Percentiles rank a stretch among this genome's conserved stretches.
phyloP scores from a whole-genome alignment of 2,888 invertebrate species.

The Cabera pusaria region DNA sequence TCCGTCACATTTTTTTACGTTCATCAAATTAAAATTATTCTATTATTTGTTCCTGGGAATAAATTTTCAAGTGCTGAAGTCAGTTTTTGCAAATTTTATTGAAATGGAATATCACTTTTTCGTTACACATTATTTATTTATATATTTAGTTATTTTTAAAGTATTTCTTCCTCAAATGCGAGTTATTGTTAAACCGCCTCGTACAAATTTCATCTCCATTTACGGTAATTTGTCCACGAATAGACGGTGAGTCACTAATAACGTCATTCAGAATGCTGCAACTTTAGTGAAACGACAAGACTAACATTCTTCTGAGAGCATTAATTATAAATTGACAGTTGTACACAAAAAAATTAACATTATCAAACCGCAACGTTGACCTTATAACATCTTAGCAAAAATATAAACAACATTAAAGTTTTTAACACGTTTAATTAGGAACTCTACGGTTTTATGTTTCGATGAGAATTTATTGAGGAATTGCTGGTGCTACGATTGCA shows the following conservation, averaged over 20 bases:
- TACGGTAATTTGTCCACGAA: conserved; percentile 31
- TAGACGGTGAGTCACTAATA: conserved; percentile 32
- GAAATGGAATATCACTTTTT: conserved; percentile 12
- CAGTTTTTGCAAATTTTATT: conserved; percentile 13
- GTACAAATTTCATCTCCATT: conserved; percentile 34
- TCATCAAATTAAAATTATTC: conserved; percentile 31
- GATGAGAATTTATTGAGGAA: conserved; percentile 9
- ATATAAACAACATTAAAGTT: too few species aligned
- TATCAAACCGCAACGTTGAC: too few species aligned
- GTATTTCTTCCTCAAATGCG: conserved; percentile 2
- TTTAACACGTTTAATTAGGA: conserved; percentile 5
- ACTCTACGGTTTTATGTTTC: conserved; percentile 2
- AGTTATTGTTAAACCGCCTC: conserved; percentile 26
- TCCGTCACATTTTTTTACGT: conserved; percentile 35
- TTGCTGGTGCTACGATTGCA: neutral
- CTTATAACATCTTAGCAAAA: too few species aligned
- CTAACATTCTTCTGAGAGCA: too few species aligned
- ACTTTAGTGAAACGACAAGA: conserved; percentile 1
- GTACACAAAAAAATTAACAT: too few species aligned
- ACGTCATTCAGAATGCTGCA: conserved; percentile 29
- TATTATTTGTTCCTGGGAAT: conserved; percentile 30
- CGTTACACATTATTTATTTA: neutral
- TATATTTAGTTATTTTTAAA: neutral
- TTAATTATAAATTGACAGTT: too few species aligned
- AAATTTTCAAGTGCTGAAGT: conserved; percentile 14